phyloP scores from a whole-genome alignment of 2,888 invertebrate species.

The Sepioteuthis lessoniana region DNA sequence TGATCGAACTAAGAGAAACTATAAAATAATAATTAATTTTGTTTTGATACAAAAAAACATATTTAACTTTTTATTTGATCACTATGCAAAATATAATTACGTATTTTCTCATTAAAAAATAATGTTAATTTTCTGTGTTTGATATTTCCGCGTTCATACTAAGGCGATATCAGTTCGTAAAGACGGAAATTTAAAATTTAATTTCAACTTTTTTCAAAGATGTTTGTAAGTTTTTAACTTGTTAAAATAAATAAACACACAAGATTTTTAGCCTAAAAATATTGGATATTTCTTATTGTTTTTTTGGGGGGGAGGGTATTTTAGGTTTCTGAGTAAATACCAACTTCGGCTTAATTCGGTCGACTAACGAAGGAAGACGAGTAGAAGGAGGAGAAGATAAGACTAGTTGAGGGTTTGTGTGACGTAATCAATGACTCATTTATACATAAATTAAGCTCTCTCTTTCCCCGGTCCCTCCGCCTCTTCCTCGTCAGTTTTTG shows the following conservation, averaged over 20 bases:
- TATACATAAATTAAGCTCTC: constrained; percentile 56
- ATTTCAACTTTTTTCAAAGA: not conserved
- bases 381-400: constrained; percentile 40
- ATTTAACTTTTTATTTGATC: not conserved
- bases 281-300: not conserved
- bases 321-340: not conserved
- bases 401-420: not conserved
- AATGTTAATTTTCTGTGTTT: not conserved
- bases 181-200: not conserved
- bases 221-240: not conserved
- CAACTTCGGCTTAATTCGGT: not conserved
- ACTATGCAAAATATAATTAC: not conserved
- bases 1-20: not conserved
- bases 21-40: not conserved
- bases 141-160: not conserved
- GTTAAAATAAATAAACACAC: not conserved
- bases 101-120: not conserved
- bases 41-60: not conserved
- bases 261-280: not conserved
- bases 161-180: not conserved
- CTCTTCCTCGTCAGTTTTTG: not conserved
- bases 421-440: constrained; percentile 35
- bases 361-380: not conserved
- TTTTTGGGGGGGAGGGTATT: no score
- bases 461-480: not conserved